phyloP scores from a whole-genome alignment of 2,797 vertebrate species.

The Poecilia velifera region DNA sequence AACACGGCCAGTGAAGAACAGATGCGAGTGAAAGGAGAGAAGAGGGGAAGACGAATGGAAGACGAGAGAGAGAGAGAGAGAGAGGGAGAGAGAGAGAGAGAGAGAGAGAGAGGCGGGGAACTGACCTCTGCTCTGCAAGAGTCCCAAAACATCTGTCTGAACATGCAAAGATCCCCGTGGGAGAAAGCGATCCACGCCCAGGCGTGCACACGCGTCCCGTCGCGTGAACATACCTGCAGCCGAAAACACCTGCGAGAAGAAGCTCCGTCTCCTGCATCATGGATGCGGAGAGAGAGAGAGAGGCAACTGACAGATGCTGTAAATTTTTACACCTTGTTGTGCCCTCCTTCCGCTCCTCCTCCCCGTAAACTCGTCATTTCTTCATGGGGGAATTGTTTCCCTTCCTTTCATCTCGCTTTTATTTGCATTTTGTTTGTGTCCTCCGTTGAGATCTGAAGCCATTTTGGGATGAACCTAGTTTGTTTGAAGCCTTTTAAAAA shows the following conservation, averaged over 20 bases:
- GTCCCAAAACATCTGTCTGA: slow-evolving; percentile 72
- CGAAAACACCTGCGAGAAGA: slow-evolving; percentile 32
- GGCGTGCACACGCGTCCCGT: slow-evolving; percentile 9
- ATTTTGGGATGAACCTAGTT: slow-evolving; percentile 57
- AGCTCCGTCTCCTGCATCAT: slow-evolving; percentile 32
- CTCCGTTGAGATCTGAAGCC: slow-evolving; percentile 43
- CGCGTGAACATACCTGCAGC: slow-evolving; percentile 36
- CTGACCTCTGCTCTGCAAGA: slow-evolving; percentile 54
- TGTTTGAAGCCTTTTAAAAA: slow-evolving; percentile 62
- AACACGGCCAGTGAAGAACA: slow-evolving; percentile 55
- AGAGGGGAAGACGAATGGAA: slow-evolving; percentile 35
- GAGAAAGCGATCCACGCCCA: slow-evolving; percentile 38
- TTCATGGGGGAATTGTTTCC: slow-evolving; percentile 29
- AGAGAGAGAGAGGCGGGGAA: slow-evolving; percentile 31
- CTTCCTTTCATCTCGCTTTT: slow-evolving; percentile 43
- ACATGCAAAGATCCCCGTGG: slow-evolving; percentile 60
- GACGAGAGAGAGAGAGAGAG: slow-evolving; percentile 36
- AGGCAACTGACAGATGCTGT: slow-evolving; percentile 40
- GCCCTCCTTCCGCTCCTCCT: slow-evolving; percentile 23
- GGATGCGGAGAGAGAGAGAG: slow-evolving; percentile 17
- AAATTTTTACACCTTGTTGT: slow-evolving; percentile 3
- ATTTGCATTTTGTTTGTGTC: slow-evolving; percentile 60
- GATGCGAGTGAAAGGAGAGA: slow-evolving; percentile 68
- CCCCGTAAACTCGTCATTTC: slow-evolving; percentile 18
- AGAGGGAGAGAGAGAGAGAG: slow-evolving; percentile 36